Evolutionary conservation across 2,113 vertebrate genomes (phyloP).

Genomic region (Steatornis caripensis): DNA sequence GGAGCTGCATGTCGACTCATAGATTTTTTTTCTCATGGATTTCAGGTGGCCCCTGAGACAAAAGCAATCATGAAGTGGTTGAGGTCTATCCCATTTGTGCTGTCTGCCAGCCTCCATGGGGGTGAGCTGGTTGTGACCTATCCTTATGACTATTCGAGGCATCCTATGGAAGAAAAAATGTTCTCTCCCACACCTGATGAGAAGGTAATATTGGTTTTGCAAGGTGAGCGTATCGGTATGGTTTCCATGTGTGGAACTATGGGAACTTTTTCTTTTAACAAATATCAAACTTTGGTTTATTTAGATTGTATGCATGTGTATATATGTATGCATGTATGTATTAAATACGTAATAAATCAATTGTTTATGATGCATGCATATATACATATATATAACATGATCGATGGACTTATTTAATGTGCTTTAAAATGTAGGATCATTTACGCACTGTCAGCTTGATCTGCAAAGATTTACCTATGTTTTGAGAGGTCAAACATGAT

Average conservation of each 20-base stretch:
- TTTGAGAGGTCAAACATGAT: background rate
- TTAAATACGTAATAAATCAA: background rate
- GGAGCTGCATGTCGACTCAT: background rate
- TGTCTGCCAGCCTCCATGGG: constrained; percentile 93
- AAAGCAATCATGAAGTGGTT: constrained; percentile 96
- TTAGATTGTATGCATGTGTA: background rate
- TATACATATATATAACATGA: background rate
- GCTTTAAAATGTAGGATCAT: background rate
- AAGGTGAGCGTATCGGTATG: background rate
- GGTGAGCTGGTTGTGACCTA: constrained; percentile 95
- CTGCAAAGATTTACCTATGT: background rate
- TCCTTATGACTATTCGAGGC: constrained; percentile 90
- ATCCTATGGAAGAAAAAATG: constrained; percentile 87
- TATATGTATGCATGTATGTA: background rate
- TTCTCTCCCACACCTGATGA: constrained; percentile 94
- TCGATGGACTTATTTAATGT: background rate
- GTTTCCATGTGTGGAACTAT: background rate
- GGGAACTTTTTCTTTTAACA: background rate
- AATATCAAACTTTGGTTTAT: background rate
- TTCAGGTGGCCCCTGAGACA: constrained; percentile 93
- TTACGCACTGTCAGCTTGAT: background rate
- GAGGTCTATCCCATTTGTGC: constrained; percentile 84
- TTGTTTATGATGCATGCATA: background rate
- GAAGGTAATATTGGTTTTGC: constrained; percentile 75
- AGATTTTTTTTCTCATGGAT: background rate